These are phyloP conservation scores for Brachystomella parvula DNA, from an alignment of 1,140 invertebrate genomes.

Conservation along the genomic window DNA sequence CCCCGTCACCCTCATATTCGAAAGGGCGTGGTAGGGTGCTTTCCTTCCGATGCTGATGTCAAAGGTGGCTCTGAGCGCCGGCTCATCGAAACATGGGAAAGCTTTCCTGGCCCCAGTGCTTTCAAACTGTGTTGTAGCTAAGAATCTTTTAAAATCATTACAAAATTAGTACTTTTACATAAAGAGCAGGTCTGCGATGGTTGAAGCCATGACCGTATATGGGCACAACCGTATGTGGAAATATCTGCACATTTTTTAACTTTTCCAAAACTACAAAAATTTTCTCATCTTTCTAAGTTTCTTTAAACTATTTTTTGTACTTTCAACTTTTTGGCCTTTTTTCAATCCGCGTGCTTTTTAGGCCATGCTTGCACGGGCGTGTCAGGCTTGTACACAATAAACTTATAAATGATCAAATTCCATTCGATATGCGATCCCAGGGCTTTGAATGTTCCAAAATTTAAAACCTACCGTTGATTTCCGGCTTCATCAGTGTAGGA, in stretches of 20 bases:
- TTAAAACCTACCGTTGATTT: neutral
- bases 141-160: neutral
- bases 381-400: no score
- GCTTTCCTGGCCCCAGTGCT: conserved; percentile 55
- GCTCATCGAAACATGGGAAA: conserved; percentile 91
- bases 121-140: conserved; percentile 8
- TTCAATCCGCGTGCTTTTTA: no score
- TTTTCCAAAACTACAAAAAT: no score
- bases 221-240: no score
- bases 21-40: conserved; percentile 42
- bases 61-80: conserved; percentile 66
- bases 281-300: no score
- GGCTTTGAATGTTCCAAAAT: no score
- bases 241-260: no score
- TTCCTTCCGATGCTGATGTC: conserved; percentile 51
- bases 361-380: no score
- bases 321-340: no score
- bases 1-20: conserved; percentile 43
- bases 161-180: neutral
- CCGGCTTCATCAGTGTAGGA: neutral
- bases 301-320: no score
- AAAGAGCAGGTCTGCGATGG: no score
- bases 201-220: neutral
- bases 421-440: neutral
- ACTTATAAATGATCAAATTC: no score